Base-by-base conservation (phyloP, 2,888 invertebrate species). In the Rhaphigaster nebulosa region DNA sequence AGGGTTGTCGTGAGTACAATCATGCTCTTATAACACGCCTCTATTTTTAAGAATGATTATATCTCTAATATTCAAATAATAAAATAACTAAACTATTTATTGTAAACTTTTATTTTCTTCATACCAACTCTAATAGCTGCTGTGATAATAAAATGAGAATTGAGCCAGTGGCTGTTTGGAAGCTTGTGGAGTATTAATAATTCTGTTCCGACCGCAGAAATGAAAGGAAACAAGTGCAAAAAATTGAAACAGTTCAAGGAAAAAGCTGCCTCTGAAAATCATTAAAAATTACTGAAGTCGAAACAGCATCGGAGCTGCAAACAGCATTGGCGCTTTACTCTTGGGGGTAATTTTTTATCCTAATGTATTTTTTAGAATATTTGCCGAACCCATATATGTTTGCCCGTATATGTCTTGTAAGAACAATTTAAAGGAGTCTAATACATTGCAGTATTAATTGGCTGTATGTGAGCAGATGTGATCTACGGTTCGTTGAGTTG, bases 131-230 rank as follows among this genome's bases (percentile, higher is more conserved):
- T 18, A 65, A 65, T 18, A 65, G 6, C 65, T 29, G 65, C 29
- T 18, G 29, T 29, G 60, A 65, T 29, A 29, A 29, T 18, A 15
- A 4, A 65, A 29, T 2, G 18, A 65, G 29, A 34, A 29, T 29
- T 65, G 29, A 65, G 29, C 3, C 65, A 65, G 65, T 65, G 65
- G 65, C 13, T 65, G 29, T 29, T 29, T 18, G 65, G 70, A 38
- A 38, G 38, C 38, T 34, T 34, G 20, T 38, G 70, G 23, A 38
- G 38, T 10, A 76, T 76, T 38, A 76, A 76, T 76, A 38, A 76
- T 76, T 76, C 70, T 38, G 34, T 34, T 38, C 70, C 70, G 20
- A 76, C 70, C 70, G 34, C 70, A 76, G 70, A 23, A 76, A 76
- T 38, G 38, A 29, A 38, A 76, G 34, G 8, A 38, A 38, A 34